These are phyloP conservation scores for Eudorcas thomsonii DNA, from an alignment of 2,113 vertebrate genomes.

Conservation along the genomic window DNA sequence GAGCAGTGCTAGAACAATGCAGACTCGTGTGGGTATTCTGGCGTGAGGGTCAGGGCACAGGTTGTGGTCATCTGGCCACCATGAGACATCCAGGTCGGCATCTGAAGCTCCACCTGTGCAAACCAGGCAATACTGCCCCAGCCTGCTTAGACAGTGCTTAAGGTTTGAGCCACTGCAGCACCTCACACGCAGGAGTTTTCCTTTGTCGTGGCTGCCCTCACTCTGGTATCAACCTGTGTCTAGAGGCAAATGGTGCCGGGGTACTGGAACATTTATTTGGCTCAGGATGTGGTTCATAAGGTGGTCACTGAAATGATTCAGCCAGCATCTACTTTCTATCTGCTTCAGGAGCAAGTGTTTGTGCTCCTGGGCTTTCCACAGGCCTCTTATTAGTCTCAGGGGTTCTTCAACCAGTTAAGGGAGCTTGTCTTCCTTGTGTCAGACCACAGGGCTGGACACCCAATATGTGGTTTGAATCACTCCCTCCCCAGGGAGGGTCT, in stretches of 20 bases:
- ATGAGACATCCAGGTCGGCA: not conserved
- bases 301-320: not conserved
- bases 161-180: not conserved
- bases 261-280: not conserved
- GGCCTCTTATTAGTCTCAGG: not conserved
- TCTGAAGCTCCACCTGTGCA: not conserved
- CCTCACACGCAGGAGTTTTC: fast-evolving
- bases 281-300: not conserved
- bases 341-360: not conserved
- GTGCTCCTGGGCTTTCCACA: not conserved
- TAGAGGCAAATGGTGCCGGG: not conserved
- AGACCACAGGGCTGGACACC: not conserved
- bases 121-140: fast-evolving
- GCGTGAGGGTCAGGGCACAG: not conserved
- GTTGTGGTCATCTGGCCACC: no score
- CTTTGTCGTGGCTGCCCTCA: no score
- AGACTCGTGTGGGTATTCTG: not conserved
- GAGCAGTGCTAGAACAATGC: not conserved
- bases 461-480: not conserved
- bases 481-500: not conserved
- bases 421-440: not conserved
- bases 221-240: not conserved
- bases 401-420: not conserved
- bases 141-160: not conserved
- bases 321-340: not conserved